Evolutionary conservation across 2,888 invertebrate species (phyloP), one percentile per base, ranked within the genome.

Genomic region (Archips xylosteana): DNA sequence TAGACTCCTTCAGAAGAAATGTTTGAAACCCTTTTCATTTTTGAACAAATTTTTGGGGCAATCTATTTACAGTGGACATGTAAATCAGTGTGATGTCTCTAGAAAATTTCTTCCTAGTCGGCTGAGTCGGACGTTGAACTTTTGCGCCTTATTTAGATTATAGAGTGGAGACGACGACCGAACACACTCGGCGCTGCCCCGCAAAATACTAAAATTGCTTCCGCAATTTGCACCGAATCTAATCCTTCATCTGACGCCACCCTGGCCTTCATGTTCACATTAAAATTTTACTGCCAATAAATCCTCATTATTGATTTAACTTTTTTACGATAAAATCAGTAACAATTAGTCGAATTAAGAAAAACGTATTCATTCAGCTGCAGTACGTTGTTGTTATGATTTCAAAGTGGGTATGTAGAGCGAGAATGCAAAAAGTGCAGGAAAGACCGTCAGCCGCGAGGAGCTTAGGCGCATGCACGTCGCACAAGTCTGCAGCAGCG

Each of bases 91-190:
- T 84, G 83, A 81, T 88, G 86, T 88, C 85, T 86, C 85, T 85
- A 84, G 83, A 83, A 82, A 78, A 76, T 86, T 87, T 89, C 87
- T 89, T 89, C 85, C 85, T 89, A 87, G 89, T 89, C 82, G 82
- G 82, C 81, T 82, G 88, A 84, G 84, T 80, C 85, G 87, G 92
- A 87, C 93, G 87, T 92, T 92, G 93, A 94, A 93, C 94, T 92
- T 92, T 90, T 92, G 93, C 90, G 92, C 94, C 94, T 94, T 94
- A 94, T 94, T 94, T 94, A 94, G 94, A 93, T 90, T 92, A 90
- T 92, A 92, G 90, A 91, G 90, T 92, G 87, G 89, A 92, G 90
- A 92, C 92, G 89, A 84, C 87, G 89, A 87, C 89, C 89, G 88
- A 86, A 51, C 86, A 87, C 86, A 90, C 88, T 89, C 86, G 80